These are phyloP conservation scores for Cancer borealis DNA, from an alignment of 2,888 invertebrate genomes.

Conservation along the genomic window DNA sequence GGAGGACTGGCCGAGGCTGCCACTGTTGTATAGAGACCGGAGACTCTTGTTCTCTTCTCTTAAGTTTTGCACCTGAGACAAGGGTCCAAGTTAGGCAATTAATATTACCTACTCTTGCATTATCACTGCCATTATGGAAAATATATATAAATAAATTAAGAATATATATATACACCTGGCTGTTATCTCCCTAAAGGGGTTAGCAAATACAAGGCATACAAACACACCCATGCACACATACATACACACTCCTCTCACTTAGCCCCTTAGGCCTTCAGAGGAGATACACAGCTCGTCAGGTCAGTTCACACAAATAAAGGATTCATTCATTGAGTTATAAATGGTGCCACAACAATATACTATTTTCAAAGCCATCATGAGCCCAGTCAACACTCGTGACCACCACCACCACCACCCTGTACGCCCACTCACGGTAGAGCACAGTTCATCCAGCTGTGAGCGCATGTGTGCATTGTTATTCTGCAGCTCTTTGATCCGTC, in stretches of 20 bases:
- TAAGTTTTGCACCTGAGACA: constrained; percentile 69
- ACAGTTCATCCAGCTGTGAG: constrained; percentile 70
- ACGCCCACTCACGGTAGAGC: constrained; percentile 65
- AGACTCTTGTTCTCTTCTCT: constrained; percentile 73
- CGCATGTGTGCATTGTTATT: constrained; percentile 73
- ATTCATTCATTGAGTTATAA: too few relatives aligned
- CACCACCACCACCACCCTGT: not conserved
- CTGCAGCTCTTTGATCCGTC: constrained; percentile 71
- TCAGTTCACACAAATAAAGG: not conserved
- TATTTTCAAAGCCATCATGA: too few relatives aligned
- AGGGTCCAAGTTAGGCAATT: not conserved
- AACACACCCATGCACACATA: not conserved
- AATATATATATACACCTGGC: too few relatives aligned
- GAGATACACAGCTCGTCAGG: too few relatives aligned
- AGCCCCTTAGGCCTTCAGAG: too few relatives aligned
- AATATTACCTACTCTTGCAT: not conserved
- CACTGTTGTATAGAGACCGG: constrained; percentile 65
- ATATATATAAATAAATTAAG: too few relatives aligned
- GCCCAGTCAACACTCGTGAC: not conserved
- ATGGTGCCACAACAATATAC: too few relatives aligned
- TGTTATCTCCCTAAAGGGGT: too few relatives aligned
- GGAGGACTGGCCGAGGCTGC: constrained; percentile 50
- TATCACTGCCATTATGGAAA: not conserved
- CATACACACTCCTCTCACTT: too few relatives aligned
- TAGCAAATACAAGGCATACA: not conserved